Conservation (phyloP, 1,140 invertebrate species). For the Ips nitidus region DNA sequence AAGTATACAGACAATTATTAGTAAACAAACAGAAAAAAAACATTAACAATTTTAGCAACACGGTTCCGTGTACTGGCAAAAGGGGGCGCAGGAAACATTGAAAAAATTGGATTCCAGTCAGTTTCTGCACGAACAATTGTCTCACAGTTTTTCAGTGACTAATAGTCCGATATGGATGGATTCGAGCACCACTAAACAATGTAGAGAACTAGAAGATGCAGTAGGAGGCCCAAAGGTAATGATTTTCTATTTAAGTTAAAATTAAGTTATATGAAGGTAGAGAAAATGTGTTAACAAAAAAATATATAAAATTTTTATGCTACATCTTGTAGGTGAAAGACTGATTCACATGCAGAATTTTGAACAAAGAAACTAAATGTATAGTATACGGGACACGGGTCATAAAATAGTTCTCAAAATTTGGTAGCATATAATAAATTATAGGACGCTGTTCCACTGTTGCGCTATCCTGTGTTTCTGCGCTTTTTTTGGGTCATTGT, state of each 20-base stretch:
- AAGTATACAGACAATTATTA: conserved; percentile 60
- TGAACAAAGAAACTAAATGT: no score
- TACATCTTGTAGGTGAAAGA: no score
- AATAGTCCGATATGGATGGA: conserved; percentile 98
- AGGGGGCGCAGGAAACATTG: conserved; percentile 68
- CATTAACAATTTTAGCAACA: conserved; percentile 75
- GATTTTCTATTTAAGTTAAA: neutral
- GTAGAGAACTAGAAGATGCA: conserved; percentile 73
- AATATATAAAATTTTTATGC: no score
- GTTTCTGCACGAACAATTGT: conserved; percentile 83
- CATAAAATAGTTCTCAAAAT: no score
- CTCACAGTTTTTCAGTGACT: conserved; percentile 71
- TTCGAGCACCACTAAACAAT: conserved; percentile 82
- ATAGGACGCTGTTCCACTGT: no score
- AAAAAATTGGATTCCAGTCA: conserved; percentile 68
- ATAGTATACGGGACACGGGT: no score
- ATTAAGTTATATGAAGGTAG: neutral
- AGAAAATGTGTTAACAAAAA: no score
- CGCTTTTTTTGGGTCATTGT: no score
- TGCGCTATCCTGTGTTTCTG: no score
- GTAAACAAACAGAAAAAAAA: no score
- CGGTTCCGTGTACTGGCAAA: conserved; percentile 92
- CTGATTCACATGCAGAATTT: no score
- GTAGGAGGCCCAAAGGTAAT: conserved; percentile 77
- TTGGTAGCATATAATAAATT: no score